Base-by-base conservation (phyloP, 2,888 invertebrate species). In the Eumerus sabulonum region DNA sequence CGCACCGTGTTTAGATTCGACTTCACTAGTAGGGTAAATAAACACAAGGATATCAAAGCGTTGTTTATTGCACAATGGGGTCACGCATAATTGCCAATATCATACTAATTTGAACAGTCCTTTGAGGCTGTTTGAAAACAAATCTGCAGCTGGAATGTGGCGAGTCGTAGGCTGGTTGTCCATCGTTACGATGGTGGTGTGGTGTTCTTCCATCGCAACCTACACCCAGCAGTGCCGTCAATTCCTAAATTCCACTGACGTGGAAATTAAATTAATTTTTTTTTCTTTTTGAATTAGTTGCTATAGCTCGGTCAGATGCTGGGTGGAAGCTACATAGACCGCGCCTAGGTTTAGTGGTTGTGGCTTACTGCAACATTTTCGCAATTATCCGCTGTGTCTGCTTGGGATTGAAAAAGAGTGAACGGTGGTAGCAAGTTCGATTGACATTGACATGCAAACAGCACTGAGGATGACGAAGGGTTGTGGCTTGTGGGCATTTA, bases 1-100 rank as follows among this genome's bases (percentile, higher is more conserved):
- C 7, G 27, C 27, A n/a, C n/a, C n/a, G n/a, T n/a, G n/a, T n/a
- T n/a, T n/a, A n/a, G n/a, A n/a, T n/a, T 18, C 54, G 19, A 56
- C 50, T 14, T 27, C 11, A 1, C 50, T 9, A 13, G 47, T 56
- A 40, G 60, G 67, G 62, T 74, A 63, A 74, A 64, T 59, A 74
- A 79, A 79, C 59, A 57, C 59, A 51, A 45, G 38, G 42, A 14
- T 36, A 54, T 14, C 63, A 62, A 54, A 64, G 63, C 74, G 53
- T 79, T 79, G 77, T 79, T 79, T 79, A 74, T 74, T 50, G 73
- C 63, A 63, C 74, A 50, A 53, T 60, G 73, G 50, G 74, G 77
- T 79, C 77, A 74, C 73, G 67, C 73, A 74, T 79, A 79, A 79
- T 79, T 79, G 77, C 73, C 77, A 74, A 79, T 79, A 79, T 79